These are phyloP conservation scores for Ariolimax columbianus DNA, from an alignment of 2,888 invertebrate genomes.

Conservation along the genomic window DNA sequence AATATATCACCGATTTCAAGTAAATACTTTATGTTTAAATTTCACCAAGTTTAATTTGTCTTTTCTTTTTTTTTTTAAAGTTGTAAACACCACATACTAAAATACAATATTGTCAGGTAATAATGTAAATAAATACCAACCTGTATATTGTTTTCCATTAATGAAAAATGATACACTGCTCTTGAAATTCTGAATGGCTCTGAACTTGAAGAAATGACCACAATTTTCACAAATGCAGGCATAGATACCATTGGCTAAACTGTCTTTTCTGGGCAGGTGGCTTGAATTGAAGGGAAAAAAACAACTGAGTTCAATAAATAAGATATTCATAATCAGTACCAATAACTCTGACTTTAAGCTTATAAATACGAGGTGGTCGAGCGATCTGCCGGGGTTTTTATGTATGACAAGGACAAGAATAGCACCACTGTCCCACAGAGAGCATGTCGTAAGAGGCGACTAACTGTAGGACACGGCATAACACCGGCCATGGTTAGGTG, in stretches of 20 bases:
- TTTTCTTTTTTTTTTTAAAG: background rate
- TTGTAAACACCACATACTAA: too few relatives aligned
- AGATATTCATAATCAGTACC: background rate
- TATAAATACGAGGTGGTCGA: too few relatives aligned
- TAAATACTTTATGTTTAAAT: too few relatives aligned
- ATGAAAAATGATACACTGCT: slow-evolving; percentile 64
- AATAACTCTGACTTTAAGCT: background rate
- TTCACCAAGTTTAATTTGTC: background rate
- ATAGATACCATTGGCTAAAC: slow-evolving; percentile 61
- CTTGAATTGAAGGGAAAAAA: slow-evolving; percentile 41
- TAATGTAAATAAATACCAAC: slow-evolving; percentile 50
- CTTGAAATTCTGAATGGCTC: slow-evolving; percentile 56
- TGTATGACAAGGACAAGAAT: too few relatives aligned
- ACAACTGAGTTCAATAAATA: background rate
- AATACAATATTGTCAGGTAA: background rate
- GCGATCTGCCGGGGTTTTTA: too few relatives aligned
- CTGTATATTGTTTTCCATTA: slow-evolving; percentile 67
- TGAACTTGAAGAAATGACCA: slow-evolving; percentile 71
- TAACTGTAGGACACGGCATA: too few relatives aligned
- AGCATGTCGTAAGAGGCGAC: too few relatives aligned
- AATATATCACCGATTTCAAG: too few relatives aligned
- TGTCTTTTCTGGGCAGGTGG: slow-evolving; percentile 56
- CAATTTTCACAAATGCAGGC: slow-evolving; percentile 67
- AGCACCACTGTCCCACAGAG: too few relatives aligned
- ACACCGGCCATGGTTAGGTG: too few relatives aligned